Evolutionary conservation across 1,140 invertebrate genomes (phyloP), one percentile per base, ranked within the genome.

Genomic region (Trachymyrmex cornetzi): DNA sequence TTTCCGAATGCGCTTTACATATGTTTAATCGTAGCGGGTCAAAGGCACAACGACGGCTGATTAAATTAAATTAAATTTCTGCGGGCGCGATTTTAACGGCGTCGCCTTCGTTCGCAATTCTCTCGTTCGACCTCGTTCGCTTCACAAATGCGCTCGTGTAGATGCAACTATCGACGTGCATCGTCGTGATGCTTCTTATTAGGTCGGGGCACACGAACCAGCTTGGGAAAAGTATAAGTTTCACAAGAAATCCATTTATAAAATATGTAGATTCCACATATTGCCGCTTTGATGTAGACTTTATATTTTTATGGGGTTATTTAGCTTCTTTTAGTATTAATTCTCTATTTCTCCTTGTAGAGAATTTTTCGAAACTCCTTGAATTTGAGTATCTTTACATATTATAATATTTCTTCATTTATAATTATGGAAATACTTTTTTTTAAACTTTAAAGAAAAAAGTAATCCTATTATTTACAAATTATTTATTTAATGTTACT

Each of bases 31-130:
- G 81, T 66, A 57, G n/a, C 48, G 5, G 75, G 67, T 88, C 30
- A 61, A 86, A 82, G 74, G 63, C 88, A 44, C 67, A 67, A 75
- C 85, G 85, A 79, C 71, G 67, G 55, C 81, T 88, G 87, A 88
- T 88, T 88, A 89, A 88, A 79, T 88, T 88, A 89, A 88, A 79
- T 82, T 84, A 88, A 89, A 88, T 75, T 22, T 75, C 53, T 61
- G 71, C 72, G 74, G 72, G 64, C 57, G 27, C 24, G 44, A 61
- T 50, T 80, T 61, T 53, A 64, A 61, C 53, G 34, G 50, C 19
- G 64, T 14, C 61, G 27, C 55, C 44, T 75, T 57, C 87, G 63
- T 88, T 85, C 81, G 67, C 59, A 59, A n/a, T 79, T 66, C 57
- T 12, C 30, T 61, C 55, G 34, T 88, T 85, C 75, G 48, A 71